Conservation (phyloP, 2,888 invertebrate species). For the Mythimna pallens region DNA sequence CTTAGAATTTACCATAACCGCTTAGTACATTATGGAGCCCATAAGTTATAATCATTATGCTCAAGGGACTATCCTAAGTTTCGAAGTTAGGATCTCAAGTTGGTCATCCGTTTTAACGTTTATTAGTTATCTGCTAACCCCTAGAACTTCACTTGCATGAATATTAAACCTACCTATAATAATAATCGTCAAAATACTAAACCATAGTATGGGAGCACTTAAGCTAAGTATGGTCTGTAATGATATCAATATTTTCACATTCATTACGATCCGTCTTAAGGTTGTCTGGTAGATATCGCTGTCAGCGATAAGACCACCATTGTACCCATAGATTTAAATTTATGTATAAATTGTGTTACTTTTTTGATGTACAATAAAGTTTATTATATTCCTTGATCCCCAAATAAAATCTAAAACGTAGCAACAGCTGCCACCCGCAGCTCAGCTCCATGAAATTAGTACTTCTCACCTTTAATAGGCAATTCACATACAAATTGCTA, state of each 20-base stretch:
- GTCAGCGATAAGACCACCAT: too few species aligned
- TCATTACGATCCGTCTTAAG: too few species aligned
- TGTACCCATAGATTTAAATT: too few species aligned
- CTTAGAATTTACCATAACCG: slow-evolving; percentile 23
- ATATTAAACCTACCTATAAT: slow-evolving; percentile 10
- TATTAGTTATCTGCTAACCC: slow-evolving; percentile 33
- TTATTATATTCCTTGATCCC: too few species aligned
- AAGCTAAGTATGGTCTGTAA: too few species aligned
- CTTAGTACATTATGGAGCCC: slow-evolving; percentile 25
- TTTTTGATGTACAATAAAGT: too few species aligned
- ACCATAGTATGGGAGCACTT: not conserved
- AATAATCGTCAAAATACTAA: slow-evolving; percentile 18
- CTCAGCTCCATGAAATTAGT: too few species aligned
- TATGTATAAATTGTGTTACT: too few species aligned
- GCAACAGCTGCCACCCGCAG: too few species aligned
- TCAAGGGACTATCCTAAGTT: slow-evolving; percentile 36
- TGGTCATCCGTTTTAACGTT: slow-evolving; percentile 57
- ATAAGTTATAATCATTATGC: slow-evolving; percentile 44
- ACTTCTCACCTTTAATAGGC: too few species aligned
- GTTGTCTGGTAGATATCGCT: too few species aligned
- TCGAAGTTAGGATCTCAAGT: slow-evolving; percentile 56
- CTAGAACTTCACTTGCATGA: slow-evolving; percentile 24
- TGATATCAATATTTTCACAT: not conserved
- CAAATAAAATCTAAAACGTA: not conserved
- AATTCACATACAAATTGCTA: too few species aligned